Conservation (phyloP, 2,888 invertebrate species). For the Euplexia lucipara region DNA sequence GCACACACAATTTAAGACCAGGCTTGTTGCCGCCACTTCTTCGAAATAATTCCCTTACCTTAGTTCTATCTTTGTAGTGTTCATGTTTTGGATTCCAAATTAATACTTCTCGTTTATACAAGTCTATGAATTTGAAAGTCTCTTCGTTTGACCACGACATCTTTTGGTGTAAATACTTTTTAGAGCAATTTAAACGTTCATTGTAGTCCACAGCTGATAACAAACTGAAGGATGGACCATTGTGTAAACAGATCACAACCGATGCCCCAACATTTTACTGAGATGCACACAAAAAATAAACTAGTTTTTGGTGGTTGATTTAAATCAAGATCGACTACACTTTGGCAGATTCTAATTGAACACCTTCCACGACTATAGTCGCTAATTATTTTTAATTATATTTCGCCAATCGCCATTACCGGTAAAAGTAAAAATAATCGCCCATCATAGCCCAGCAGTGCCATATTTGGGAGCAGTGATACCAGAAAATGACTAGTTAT, state of each 20-base stretch:
- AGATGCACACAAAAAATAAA: background rate
- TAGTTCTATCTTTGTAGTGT: conserved; percentile 54
- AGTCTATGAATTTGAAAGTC: conserved; percentile 53
- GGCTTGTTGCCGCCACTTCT: background rate
- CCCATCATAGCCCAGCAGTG: conserved; percentile 11
- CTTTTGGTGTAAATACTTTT: background rate
- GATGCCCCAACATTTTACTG: conserved; percentile 1
- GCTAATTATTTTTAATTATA: background rate
- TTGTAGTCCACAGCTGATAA: background rate
- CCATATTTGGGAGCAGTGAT: background rate
- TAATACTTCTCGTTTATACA: conserved; percentile 46
- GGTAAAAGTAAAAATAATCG: background rate
- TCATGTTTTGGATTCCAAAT: conserved; percentile 58
- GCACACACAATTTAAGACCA: too few species aligned
- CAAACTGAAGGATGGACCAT: conserved; percentile 39
- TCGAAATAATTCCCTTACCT: conserved; percentile 29
- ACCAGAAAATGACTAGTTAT: background rate
- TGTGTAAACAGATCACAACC: conserved; percentile 39
- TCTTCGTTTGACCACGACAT: conserved; percentile 60
- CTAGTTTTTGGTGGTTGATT: background rate
- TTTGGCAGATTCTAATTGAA: background rate
- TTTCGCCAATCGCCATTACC: conserved; percentile 5
- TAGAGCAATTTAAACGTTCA: background rate
- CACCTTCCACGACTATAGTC: background rate
- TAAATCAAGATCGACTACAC: background rate